Conservation (phyloP, 2,113 vertebrate genomes). For the Penelope pileata region DNA sequence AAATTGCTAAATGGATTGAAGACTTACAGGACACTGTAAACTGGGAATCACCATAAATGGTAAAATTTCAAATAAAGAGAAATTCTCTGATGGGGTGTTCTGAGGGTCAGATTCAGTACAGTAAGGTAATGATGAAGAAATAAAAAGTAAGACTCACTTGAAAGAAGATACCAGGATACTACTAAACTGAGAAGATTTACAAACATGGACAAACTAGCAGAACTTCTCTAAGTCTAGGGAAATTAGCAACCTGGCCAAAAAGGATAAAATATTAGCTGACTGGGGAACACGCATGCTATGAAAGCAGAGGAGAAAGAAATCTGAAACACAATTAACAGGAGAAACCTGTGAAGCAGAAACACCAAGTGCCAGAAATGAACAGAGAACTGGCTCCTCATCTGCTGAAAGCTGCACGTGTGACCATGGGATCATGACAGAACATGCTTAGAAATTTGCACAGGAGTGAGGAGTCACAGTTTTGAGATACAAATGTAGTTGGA, state of each 20-base stretch:
- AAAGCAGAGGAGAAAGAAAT: not conserved
- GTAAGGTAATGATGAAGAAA: not conserved
- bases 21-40: not conserved
- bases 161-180: not conserved
- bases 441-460: not conserved
- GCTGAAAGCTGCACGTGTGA: not conserved
- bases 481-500: not conserved
- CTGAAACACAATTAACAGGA: not conserved
- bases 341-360: not conserved
- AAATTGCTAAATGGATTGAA: not conserved
- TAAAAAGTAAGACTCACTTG: not conserved
- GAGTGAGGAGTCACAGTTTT: not conserved
- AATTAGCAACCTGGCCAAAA: not conserved
- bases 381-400: not conserved
- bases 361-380: not conserved
- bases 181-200: not conserved
- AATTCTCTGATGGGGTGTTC: not conserved
- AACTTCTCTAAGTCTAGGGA: not conserved
- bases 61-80: not conserved
- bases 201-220: not conserved
- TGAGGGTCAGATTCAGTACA: not conserved
- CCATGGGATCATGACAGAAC: not conserved
- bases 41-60: not conserved
- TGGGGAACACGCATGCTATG: not conserved
- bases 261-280: not conserved